Conservation (phyloP, 2,888 invertebrate species). For the Sminthurides aquaticus region DNA sequence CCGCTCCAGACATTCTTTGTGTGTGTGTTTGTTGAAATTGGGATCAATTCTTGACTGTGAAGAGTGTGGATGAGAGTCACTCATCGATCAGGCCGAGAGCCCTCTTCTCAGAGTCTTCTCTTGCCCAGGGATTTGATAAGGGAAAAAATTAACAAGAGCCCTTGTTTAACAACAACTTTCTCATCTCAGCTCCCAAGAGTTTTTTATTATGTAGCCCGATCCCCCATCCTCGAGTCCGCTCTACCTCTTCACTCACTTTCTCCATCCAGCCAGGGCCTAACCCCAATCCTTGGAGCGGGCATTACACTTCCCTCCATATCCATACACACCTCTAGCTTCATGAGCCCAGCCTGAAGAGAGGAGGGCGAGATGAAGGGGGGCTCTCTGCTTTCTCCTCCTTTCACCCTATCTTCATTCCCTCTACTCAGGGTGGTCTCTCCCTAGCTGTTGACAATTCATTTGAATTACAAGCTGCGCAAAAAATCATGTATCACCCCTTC, state of each 20-base stretch:
- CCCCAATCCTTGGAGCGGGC: too few species aligned
- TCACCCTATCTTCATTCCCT: not conserved
- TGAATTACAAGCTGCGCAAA: not conserved
- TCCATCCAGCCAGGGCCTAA: too few species aligned
- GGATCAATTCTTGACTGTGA: not conserved
- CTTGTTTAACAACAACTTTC: not conserved
- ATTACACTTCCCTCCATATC: too few species aligned
- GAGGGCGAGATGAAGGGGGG: too few species aligned
- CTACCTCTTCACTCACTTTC: not conserved
- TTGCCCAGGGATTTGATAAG: not conserved
- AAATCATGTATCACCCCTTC: not conserved
- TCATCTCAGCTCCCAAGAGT: too few species aligned
- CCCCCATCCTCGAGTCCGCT: too few species aligned
- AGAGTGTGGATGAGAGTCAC: not conserved
- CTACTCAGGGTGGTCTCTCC: too few species aligned
- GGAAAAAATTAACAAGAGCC: not conserved
- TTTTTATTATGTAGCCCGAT: too few species aligned
- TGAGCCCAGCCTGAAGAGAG: too few species aligned
- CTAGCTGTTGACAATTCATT: not conserved
- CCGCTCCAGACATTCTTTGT: too few species aligned
- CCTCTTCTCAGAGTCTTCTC: not conserved
- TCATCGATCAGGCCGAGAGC: not conserved
- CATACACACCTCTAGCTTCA: too few species aligned
- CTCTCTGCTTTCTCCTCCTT: not conserved
- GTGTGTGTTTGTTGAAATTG: too few species aligned